Evolutionary conservation across 2,797 vertebrate species (phyloP), one percentile per base, ranked within the genome.

Genomic region (Cyclopterus lumpus): DNA sequence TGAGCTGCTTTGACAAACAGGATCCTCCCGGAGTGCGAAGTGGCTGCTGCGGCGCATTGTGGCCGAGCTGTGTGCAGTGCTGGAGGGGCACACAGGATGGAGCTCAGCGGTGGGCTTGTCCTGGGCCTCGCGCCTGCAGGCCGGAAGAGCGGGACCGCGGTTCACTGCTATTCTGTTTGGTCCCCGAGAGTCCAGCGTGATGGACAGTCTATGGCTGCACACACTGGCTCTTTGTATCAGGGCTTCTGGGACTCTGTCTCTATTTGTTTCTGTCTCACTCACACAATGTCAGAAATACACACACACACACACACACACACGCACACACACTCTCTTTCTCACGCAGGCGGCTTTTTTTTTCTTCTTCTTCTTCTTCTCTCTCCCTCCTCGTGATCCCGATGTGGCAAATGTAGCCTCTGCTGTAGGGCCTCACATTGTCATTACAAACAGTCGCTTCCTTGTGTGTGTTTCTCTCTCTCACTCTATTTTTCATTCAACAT

Each of bases 141-240:
- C 89, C 92, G 93, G 94, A 95, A 92, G 89, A 85, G 77, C 69
- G 20, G 63, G 77, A 59, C 72, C 36, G 78, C 78, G 88, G 86
- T 86, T 87, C 84, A 87, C 82, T 82, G 85, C 82, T 65, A 61
- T 67, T 90, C 81, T 93, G 88, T 93, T 90, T 89, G 88, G 89
- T 82, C 82, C 86, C 88, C 73, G 88, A 92, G 90, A 91, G 90
- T 86, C 89, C 82, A 81, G 79, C 69, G 89, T 91, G 91, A 93
- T 90, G 88, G 91, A 90, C 89, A 91, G 82, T 85, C 84, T 61
- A n/a, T 72, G 68, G 65, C 80, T 77, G 68, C 67, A 90, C 85
- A 94, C 93, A 95, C 88, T 94, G 86, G 81, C 76, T 79, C 92
- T 95, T 94, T 95, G 93, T 95, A 71, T 87, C 46, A 7, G 49